Evolutionary conservation across 2,797 vertebrate genomes (phyloP).

Genomic region (Balearica regulorum): DNA sequence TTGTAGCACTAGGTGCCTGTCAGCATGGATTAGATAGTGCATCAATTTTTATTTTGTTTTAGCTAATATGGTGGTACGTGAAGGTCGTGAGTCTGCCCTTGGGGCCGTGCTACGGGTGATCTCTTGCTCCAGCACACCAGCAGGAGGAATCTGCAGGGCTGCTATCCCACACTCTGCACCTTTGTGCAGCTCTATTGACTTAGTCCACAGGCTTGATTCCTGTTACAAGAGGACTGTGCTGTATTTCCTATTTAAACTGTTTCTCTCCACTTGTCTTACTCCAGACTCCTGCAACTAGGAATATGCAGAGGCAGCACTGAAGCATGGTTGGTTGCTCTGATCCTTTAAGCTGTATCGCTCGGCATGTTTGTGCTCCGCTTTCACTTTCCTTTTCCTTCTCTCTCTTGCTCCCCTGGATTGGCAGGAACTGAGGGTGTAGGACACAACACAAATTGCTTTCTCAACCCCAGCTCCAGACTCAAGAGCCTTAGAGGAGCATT

Average conservation of each 20-base stretch:
- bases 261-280: background rate
- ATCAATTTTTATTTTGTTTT: background rate
- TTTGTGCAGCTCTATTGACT: background rate
- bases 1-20: background rate
- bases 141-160: background rate
- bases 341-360: background rate
- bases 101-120: background rate
- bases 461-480: background rate
- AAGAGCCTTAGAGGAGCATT: background rate
- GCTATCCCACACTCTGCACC: background rate
- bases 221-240: background rate
- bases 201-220: background rate
- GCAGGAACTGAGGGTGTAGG: background rate
- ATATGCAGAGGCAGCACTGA: background rate
- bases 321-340: background rate
- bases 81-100: background rate
- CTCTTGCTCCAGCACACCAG: background rate
- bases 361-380: background rate
- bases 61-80: background rate
- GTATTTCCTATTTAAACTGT: background rate
- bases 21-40: background rate
- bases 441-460: background rate
- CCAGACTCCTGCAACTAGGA: background rate
- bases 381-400: background rate
- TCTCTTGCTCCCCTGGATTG: background rate